These are phyloP conservation scores for Pammene fasciana DNA, from an alignment of 2,888 invertebrate genomes.

Conservation along the genomic window DNA sequence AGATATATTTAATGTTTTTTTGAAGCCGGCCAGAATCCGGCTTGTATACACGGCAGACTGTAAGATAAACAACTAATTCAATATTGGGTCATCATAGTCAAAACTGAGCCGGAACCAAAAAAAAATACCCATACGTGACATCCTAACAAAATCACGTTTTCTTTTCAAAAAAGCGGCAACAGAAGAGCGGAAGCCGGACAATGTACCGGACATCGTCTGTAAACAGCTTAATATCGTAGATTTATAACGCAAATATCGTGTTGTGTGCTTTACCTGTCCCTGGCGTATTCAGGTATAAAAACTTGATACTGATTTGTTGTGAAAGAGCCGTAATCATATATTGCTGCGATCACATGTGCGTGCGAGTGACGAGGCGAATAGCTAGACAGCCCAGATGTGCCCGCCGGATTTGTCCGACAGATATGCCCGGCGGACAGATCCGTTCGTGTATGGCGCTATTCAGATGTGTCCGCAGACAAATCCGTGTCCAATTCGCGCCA, in stretches of 20 bases:
- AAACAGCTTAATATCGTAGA: constrained; percentile 44
- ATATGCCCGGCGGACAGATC: too few species aligned
- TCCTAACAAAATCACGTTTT: constrained; percentile 19
- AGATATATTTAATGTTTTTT: too few species aligned
- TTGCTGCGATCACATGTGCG: too few species aligned
- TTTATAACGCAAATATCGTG: constrained; percentile 7
- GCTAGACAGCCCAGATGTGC: too few species aligned
- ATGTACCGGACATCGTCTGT: constrained; percentile 47
- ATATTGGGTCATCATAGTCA: constrained; percentile 12
- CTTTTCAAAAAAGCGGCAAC: constrained; percentile 26
- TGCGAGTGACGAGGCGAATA: too few species aligned
- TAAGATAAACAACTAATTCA: background rate
- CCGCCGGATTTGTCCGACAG: too few species aligned
- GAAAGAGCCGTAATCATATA: too few species aligned
- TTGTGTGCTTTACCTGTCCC: constrained; percentile 12
- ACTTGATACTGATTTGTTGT: background rate
- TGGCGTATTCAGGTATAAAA: background rate
- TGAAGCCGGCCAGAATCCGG: too few species aligned
- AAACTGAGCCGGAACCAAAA: constrained; percentile 22
- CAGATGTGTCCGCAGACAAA: too few species aligned
- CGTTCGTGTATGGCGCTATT: too few species aligned
- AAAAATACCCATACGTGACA: constrained; percentile 15
- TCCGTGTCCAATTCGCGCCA: too few species aligned
- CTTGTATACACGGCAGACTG: background rate
- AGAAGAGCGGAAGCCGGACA: constrained; percentile 45